phyloP scores from a whole-genome alignment of 1,140 invertebrate species.

The Dendrolimus kikuchii region DNA sequence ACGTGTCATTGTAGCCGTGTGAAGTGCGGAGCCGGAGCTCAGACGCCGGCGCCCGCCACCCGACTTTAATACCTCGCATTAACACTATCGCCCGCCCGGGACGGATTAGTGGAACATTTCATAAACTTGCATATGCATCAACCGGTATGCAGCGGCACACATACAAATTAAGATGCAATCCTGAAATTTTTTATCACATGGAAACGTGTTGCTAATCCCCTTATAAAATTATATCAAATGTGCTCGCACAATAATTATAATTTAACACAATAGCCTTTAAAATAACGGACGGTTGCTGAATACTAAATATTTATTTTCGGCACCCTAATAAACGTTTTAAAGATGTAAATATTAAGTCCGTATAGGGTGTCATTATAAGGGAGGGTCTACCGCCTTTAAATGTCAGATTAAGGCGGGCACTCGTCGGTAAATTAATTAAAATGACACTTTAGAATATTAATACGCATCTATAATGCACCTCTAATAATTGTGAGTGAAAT shows the following conservation, averaged over 20 bases:
- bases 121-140: slow-evolving; percentile 29
- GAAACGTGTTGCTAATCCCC: too few relatives aligned
- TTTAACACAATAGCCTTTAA: too few relatives aligned
- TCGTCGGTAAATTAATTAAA: slow-evolving; percentile 12
- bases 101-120: slow-evolving; percentile 25
- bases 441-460: slow-evolving; percentile 15
- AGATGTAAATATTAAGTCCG: too few relatives aligned
- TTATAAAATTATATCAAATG: too few relatives aligned
- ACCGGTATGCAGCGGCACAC: slow-evolving; percentile 1
- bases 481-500: background rate
- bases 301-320: too few relatives aligned
- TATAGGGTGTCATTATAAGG: too few relatives aligned
- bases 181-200: too few relatives aligned
- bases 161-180: background rate
- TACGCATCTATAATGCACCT: slow-evolving; percentile 7
- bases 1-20: slow-evolving; percentile 31
- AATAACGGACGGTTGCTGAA: too few relatives aligned
- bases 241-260: too few relatives aligned
- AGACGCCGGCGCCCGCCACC: slow-evolving; percentile 6
- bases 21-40: background rate
- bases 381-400: slow-evolving; percentile 14
- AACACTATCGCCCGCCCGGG: slow-evolving; percentile 34
- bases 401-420: slow-evolving; percentile 13
- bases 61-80: slow-evolving; percentile 31
- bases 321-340: too few relatives aligned